These are phyloP conservation scores for Peromyscus californicus DNA, from an alignment of 2,113 vertebrate species.

Conservation along the genomic window DNA sequence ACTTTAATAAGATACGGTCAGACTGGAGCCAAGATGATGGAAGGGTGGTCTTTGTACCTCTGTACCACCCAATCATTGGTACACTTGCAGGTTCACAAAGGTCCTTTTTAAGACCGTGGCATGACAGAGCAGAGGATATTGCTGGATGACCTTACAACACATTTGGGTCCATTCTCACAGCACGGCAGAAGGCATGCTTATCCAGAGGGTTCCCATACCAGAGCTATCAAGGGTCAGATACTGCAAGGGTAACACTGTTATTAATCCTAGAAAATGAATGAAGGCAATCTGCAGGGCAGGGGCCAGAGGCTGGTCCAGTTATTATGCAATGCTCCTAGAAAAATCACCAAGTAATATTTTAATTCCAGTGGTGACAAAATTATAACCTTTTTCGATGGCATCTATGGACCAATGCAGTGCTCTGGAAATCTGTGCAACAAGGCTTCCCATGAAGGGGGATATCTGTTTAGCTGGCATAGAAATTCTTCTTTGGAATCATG, in stretches of 20 bases:
- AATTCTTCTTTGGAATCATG: not conserved
- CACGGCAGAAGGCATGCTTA: not conserved
- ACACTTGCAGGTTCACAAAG: not conserved
- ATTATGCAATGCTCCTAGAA: conserved; percentile 57
- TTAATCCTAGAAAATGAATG: conserved; percentile 83
- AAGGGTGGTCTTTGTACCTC: not conserved
- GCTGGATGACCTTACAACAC: conserved; percentile 51
- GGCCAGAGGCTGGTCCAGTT: conserved; percentile 62
- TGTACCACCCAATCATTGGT: not conserved
- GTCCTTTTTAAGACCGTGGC: not conserved
- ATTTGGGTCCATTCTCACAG: conserved; percentile 57
- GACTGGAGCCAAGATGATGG: not conserved
- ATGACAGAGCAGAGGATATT: not conserved
- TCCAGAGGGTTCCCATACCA: conserved; percentile 77
- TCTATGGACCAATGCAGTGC: conserved; percentile 61
- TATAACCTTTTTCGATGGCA: not conserved
- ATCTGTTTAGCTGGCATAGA: not conserved
- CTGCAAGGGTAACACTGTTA: conserved; percentile 76
- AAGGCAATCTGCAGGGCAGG: conserved; percentile 77
- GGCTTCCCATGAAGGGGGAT: not conserved
- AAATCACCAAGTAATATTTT: conserved; percentile 56
- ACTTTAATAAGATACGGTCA: not conserved
- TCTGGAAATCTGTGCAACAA: conserved; percentile 32
- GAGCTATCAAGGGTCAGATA: conserved; percentile 73
- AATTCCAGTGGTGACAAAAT: conserved; percentile 10